Base-by-base conservation (phyloP, 1,140 invertebrate genomes). In the Zaprionus tsacasi region DNA sequence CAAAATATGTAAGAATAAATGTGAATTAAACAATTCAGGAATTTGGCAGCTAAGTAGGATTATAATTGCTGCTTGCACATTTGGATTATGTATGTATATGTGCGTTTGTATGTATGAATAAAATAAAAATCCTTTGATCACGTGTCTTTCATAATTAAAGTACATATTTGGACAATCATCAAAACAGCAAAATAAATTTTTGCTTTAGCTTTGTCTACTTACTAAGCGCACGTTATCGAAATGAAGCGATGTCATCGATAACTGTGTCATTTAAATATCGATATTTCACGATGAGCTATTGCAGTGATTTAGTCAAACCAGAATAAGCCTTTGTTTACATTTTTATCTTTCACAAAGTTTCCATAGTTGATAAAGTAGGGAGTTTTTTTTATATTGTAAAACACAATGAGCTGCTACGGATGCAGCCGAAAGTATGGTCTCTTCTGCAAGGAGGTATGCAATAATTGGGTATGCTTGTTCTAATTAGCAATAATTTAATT, bases 361-460 rank as follows among this genome's bases (percentile, higher is more conserved):
- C 15, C 12, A 21, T 11, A 12, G 17, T 50, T 50, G 17, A 17
- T 21, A 50, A 43, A 61, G 54, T 40, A 4, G 10, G 40, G 30
- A 65, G 25, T 21, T 17, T 17, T 33, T 12, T 30, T 3, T 30
- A 30, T 15, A 2, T 27, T 17, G 13, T 12, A 6, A 15, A 30
- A 70, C 17, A 61, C 0, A 45, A 94, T 94, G 93, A 93, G 93
- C 73, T 94, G 93, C 70, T 93, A 92, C 81, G 92, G 93, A 13
- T 94, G 93, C 78, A 92, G 86, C 63, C 93, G 92, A 30, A 93
- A 93, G 71, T 94, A 93, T 81, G 93, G 93, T 59, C 86, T 94
- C 67, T 94, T 94, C 77, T 92, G 93, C 73, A 94, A 94, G 67
- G 93, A 94, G 83, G 93, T 93, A 91, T 89, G 56, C 52, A 65